phyloP scores from a whole-genome alignment of 1,140 invertebrate genomes.

The Drosophila chauvacae region DNA sequence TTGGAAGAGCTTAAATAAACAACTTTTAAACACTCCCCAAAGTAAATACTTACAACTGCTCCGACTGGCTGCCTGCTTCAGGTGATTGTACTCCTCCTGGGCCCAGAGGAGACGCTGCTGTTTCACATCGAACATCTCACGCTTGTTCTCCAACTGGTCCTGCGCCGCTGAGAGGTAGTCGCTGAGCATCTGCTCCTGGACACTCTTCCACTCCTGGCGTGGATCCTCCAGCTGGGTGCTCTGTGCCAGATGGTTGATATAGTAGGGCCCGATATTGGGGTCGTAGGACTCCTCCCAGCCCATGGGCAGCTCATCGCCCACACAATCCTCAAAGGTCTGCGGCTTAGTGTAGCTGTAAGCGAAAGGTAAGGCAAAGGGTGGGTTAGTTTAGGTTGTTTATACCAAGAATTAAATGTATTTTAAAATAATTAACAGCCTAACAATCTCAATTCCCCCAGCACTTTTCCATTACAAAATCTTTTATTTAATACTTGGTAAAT shows the following conservation, averaged over 20 bases:
- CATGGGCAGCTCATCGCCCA: conserved; percentile 97
- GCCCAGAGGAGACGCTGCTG: conserved; percentile 95
- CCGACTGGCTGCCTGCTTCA: conserved; percentile 93
- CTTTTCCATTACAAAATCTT: neutral
- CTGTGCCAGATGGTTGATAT: conserved; percentile 98
- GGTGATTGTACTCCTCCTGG: conserved; percentile 97
- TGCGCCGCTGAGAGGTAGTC: conserved; percentile 97
- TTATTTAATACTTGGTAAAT: neutral
- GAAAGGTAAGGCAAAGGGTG: neutral
- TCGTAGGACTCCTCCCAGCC: conserved; percentile 99
- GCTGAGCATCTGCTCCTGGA: conserved; percentile 98
- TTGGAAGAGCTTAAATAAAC: neutral
- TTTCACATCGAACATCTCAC: conserved; percentile 98
- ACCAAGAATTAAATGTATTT: no score
- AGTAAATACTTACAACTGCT: conserved; percentile 91
- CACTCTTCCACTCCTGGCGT: conserved; percentile 96
- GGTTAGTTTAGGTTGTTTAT: conserved; percentile 13
- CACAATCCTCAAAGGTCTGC: conserved; percentile 98
- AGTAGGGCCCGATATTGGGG: conserved; percentile 96
- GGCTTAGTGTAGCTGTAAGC: conserved; percentile 96
- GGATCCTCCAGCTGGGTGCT: conserved; percentile 98
- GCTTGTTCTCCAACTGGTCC: conserved; percentile 97
- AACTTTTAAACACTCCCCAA: neutral
- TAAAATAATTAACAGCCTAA: neutral
- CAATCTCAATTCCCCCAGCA: neutral